Evolutionary conservation across 2,888 invertebrate genomes (phyloP).

Genomic region (Coecobrya sp.): DNA sequence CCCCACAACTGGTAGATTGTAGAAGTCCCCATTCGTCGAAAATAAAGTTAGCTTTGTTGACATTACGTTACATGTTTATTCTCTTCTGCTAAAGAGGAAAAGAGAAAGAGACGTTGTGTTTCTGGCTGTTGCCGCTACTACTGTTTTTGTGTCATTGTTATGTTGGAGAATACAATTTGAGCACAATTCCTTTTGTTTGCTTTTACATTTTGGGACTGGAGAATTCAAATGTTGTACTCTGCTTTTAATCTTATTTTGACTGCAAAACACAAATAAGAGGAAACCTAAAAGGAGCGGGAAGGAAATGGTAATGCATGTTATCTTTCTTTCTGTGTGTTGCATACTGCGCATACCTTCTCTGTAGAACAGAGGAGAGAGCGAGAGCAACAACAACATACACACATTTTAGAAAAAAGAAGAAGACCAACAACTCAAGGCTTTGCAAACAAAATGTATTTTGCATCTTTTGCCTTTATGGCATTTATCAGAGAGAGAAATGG

Average conservation of each 20-base stretch:
- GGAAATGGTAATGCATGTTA: constrained; percentile 66
- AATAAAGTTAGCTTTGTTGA: constrained; percentile 66
- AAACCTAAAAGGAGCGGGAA: constrained; percentile 63
- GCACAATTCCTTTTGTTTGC: constrained; percentile 68
- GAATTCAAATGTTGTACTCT: constrained; percentile 72
- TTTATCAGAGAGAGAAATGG: neutral
- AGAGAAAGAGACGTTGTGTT: neutral
- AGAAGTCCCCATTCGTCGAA: constrained; percentile 42
- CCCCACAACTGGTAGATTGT: neutral
- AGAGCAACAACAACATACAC: neutral
- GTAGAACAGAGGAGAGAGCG: no score
- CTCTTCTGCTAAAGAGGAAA: constrained; percentile 5
- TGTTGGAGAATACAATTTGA: constrained; percentile 34
- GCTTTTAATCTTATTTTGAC: constrained; percentile 78
- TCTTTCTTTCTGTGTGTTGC: neutral
- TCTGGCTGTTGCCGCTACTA: neutral
- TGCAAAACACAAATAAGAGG: constrained; percentile 72
- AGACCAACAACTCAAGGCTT: constrained; percentile 14
- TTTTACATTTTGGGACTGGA: constrained; percentile 64
- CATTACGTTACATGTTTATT: constrained; percentile 50
- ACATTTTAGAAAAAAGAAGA: neutral
- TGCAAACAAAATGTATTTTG: constrained; percentile 14
- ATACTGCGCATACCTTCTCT: neutral
- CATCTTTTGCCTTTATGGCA: constrained; percentile 9
- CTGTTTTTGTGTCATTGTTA: neutral